phyloP scores from a whole-genome alignment of 1,140 invertebrate genomes.

The Ctenoplectra terminalis region DNA sequence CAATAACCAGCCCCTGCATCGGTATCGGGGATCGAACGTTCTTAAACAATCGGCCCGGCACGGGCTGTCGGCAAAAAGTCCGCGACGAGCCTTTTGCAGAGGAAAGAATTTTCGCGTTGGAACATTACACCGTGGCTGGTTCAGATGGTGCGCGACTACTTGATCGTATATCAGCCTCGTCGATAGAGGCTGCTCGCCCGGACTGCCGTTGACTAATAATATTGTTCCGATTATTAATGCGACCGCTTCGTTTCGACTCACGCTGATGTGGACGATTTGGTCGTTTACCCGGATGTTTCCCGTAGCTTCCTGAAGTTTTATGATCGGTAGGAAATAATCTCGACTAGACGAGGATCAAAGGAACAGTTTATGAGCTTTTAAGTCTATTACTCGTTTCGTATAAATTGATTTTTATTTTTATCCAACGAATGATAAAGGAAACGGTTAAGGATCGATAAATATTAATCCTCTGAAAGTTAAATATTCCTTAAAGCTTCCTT shows the following conservation, averaged over 20 bases:
- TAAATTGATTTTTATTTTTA: too few relatives aligned
- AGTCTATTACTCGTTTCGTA: too few relatives aligned
- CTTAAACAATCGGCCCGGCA: conserved; percentile 62
- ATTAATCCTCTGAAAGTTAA: neutral
- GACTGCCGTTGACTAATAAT: conserved; percentile 23
- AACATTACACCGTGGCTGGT: conserved; percentile 29
- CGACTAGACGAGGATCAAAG: neutral
- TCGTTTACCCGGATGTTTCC: neutral
- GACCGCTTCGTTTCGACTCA: conserved; percentile 2
- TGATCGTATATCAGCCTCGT: conserved; percentile 32
- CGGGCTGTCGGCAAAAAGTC: conserved; percentile 46
- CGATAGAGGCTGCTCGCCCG: neutral
- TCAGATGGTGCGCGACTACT: conserved; percentile 27
- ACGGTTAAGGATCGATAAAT: neutral
- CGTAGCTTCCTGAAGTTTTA: neutral
- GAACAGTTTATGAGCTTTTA: too few relatives aligned
- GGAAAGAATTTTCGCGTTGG: conserved; percentile 36
- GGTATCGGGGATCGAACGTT: conserved; percentile 66
- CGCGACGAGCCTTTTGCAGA: conserved; percentile 44
- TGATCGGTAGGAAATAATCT: neutral
- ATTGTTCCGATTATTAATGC: conserved; percentile 26
- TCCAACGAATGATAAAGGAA: neutral
- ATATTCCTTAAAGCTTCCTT: neutral
- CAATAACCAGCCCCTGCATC: conserved; percentile 70
- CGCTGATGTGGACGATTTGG: neutral